phyloP scores from a whole-genome alignment of 2,888 invertebrate genomes.

The Drosophila hamatofila region DNA sequence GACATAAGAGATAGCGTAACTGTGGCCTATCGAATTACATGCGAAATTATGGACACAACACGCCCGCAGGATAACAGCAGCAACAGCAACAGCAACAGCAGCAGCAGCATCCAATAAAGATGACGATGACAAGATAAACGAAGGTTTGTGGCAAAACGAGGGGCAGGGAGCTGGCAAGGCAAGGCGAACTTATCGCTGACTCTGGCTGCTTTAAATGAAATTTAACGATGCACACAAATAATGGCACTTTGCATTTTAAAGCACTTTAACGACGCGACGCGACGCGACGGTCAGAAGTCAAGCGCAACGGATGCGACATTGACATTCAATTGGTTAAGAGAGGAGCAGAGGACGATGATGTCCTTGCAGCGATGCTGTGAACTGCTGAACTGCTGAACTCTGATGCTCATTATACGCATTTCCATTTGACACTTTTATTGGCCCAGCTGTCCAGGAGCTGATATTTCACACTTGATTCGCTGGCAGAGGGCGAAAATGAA shows the following conservation, averaged over 20 bases:
- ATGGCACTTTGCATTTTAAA: conserved; percentile 78
- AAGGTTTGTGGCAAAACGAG: conserved; percentile 25
- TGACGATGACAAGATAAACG: conserved; percentile 70
- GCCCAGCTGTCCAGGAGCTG: conserved; percentile 59
- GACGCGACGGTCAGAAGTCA: conserved; percentile 58
- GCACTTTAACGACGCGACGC: conserved; percentile 55
- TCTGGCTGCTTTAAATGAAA: conserved; percentile 72
- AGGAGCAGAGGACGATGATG: conserved; percentile 7
- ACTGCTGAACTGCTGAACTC: conserved; percentile 23
- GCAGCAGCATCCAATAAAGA: conserved; percentile 66
- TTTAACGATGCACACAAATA: conserved; percentile 78
- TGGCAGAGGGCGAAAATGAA: conserved; percentile 44
- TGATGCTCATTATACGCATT: conserved; percentile 75
- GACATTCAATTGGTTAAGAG: conserved; percentile 63
- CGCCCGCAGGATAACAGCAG: conserved; percentile 57
- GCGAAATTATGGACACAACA: conserved; percentile 66
- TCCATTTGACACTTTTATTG: conserved; percentile 81
- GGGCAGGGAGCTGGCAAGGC: neutral
- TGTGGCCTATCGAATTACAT: conserved; percentile 70
- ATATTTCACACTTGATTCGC: conserved; percentile 60
- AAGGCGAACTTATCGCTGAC: conserved; percentile 22
- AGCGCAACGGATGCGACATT: conserved; percentile 54
- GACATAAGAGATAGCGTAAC: conserved; percentile 36
- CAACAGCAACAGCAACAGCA: conserved; percentile 41
- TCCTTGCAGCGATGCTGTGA: conserved; percentile 21